Evolutionary conservation across 2,113 vertebrate species (phyloP).

Genomic region (Mobula hypostoma): DNA sequence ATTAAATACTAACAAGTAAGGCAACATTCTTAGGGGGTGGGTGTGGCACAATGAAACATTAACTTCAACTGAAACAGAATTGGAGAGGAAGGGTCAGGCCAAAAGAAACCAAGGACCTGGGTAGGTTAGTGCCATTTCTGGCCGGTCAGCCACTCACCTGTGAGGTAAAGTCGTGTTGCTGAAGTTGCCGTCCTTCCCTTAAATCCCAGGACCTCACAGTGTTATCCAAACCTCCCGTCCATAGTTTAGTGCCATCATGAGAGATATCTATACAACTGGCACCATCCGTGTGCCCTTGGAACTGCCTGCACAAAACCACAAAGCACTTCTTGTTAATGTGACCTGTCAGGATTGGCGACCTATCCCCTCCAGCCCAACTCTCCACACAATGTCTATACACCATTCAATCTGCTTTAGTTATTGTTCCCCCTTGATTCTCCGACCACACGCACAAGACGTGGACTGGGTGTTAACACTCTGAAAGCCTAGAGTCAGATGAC

Average conservation of each 20-base stretch:
- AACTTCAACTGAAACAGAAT: too few species aligned
- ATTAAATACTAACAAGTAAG: too few species aligned
- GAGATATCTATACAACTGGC: slow-evolving; percentile 97
- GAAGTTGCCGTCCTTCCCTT: slow-evolving; percentile 85
- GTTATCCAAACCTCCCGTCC: slow-evolving; percentile 93
- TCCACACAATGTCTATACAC: neutral
- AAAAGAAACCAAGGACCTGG: neutral
- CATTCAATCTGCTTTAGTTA: neutral
- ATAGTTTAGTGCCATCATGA: slow-evolving; percentile 87
- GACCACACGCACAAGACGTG: neutral
- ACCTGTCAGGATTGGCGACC: neutral
- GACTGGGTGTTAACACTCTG: neutral
- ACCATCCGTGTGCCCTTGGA: slow-evolving; percentile 92
- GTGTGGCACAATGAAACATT: too few species aligned
- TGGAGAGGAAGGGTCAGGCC: neutral
- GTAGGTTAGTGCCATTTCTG: neutral
- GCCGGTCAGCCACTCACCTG: slow-evolving; percentile 60
- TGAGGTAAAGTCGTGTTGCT: slow-evolving; percentile 95
- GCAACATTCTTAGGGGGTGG: too few species aligned
- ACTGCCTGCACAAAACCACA: slow-evolving; percentile 62
- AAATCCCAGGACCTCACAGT: slow-evolving; percentile 93
- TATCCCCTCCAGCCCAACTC: neutral
- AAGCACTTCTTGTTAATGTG: too few species aligned
- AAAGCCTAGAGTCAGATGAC: too few species aligned
- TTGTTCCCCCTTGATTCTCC: neutral